Conservation (phyloP, 2,113 vertebrate species). For the Tursiops truncatus region DNA sequence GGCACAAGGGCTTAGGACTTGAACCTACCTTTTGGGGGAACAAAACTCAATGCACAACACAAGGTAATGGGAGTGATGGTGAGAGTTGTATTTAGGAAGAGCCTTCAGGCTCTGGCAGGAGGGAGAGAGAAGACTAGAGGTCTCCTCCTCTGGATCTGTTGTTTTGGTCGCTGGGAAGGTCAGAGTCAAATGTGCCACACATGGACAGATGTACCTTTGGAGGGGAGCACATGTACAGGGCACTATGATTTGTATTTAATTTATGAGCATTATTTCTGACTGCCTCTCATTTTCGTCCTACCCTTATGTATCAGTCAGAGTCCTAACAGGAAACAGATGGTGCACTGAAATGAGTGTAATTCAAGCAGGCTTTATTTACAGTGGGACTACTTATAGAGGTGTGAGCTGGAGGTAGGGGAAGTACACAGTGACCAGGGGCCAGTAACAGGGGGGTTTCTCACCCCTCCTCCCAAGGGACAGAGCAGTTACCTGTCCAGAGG, state of each 20-base stretch:
- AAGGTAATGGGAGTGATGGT: neutral
- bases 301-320: neutral
- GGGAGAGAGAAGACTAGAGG: neutral
- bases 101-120: neutral
- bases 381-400: neutral
- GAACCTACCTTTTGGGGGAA: neutral
- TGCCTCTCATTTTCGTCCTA: neutral
- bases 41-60: neutral
- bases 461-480: neutral
- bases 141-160: neutral
- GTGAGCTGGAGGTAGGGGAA: neutral
- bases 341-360: neutral
- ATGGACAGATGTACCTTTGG: rapidly evolving
- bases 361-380: neutral
- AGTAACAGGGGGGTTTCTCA: neutral
- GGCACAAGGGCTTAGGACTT: neutral
- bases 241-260: neutral
- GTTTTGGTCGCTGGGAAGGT: neutral
- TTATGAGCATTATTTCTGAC: neutral
- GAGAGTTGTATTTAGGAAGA: neutral
- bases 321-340: constrained; percentile 26
- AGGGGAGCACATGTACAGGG: neutral
- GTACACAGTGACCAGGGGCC: neutral
- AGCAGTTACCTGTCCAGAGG: neutral
- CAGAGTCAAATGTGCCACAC: neutral